Evolutionary conservation across 2,888 invertebrate species (phyloP).

Genomic region (Lacanobia oleracea): DNA sequence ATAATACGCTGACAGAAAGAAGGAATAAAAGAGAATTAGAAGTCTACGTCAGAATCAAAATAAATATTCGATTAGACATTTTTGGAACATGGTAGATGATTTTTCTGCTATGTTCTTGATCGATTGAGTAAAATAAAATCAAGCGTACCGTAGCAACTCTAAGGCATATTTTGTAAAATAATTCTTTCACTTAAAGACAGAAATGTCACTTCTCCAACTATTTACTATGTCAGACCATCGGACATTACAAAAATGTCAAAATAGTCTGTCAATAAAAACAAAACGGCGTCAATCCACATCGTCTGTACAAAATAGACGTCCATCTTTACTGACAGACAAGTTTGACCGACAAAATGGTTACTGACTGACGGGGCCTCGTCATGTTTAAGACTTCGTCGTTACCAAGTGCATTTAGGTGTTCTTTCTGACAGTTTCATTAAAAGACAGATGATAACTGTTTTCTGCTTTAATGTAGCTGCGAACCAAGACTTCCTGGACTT

Average conservation of each 20-base stretch:
- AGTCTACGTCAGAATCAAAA: too few relatives aligned
- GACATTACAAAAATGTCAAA: conserved; percentile 11
- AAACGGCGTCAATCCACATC: conserved; percentile 19
- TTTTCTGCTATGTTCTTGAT: neutral
- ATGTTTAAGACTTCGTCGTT: conserved; percentile 33
- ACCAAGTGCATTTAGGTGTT: conserved; percentile 34
- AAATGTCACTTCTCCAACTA: conserved; percentile 5
- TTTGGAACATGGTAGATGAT: neutral
- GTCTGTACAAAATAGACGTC: conserved; percentile 40
- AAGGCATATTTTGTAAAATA: neutral
- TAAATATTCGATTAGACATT: too few relatives aligned
- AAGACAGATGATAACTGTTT: conserved; percentile 1
- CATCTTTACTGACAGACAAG: conserved; percentile 4
- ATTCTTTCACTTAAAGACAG: neutral
- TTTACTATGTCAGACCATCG: conserved; percentile 31
- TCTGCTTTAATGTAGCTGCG: conserved; percentile 36
- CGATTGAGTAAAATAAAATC: neutral
- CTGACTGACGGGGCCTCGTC: conserved; percentile 21
- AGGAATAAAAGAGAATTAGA: too few relatives aligned
- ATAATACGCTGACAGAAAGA: neutral
- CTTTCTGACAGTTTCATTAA: conserved; percentile 56
- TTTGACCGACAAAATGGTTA: conserved; percentile 31
- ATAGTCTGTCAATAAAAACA: conserved; percentile 16
- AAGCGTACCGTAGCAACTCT: neutral
- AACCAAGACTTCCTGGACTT: neutral